Evolutionary conservation across 2,888 invertebrate genomes (phyloP), one percentile per base, ranked within the genome.

Genomic region (Nysson spinosus): DNA sequence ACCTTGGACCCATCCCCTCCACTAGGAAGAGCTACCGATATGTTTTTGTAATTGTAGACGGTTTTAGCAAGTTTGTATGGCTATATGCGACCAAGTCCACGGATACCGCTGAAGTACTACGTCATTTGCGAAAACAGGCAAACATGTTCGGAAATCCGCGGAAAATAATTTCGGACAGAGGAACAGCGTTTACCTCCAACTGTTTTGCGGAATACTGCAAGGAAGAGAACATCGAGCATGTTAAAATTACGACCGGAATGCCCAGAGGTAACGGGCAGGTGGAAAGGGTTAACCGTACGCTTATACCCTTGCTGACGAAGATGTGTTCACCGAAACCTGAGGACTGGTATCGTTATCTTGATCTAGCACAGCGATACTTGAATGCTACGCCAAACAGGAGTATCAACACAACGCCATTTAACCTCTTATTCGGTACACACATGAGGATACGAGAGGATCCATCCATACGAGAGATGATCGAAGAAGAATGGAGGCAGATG

Each of bases 401-500:
- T 16, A 43, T 43, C n/a, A 20, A n/a, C n/a, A n/a, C n/a, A n/a
- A n/a, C n/a, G n/a, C n/a, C n/a, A n/a, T n/a, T n/a, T n/a, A n/a
- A n/a, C n/a, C n/a, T n/a, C n/a, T n/a, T n/a, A n/a, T n/a, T n/a
- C n/a, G 20, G n/a, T n/a, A n/a, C 5, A 22, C 22, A 11, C 40
- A 5, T 12, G 22, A n/a, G 20, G 1, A 1, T 22, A 12, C n/a
- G 22, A 11, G 22, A 40, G 12, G 22, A 14, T 22, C 5, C 22
- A 6, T 22, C 5, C 3, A 6, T 40, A 7, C 7, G 12, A 22
- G 32, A 32, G 2, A 12, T 32, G 20, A 7, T 46, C 2, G 32
- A 46, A 12, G 4, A 46, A 22, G 20, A 46, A 9, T 32, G 32
- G 44, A n/a, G n/a, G n/a, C n/a, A n/a, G n/a, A n/a, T n/a, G n/a